Evolutionary conservation across 2,888 invertebrate genomes (phyloP).

Genomic region (Tetranychus truncatus): DNA sequence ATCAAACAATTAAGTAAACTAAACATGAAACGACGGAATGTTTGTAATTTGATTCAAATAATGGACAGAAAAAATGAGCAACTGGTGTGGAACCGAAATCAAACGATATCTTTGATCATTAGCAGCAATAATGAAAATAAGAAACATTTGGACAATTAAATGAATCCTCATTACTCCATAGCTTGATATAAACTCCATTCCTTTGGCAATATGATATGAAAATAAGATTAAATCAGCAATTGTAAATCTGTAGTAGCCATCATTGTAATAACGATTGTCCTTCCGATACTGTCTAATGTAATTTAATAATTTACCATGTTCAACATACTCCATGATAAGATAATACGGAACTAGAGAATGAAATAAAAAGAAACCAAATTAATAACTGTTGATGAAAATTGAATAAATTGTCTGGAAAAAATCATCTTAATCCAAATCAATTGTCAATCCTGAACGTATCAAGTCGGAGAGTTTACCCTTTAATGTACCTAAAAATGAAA

Average conservation of each 20-base stretch:
- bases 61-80: too few relatives aligned
- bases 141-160: slow-evolving; percentile 30
- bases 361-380: not conserved
- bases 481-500: too few relatives aligned
- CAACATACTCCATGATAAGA: slow-evolving; percentile 77
- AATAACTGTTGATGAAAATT: not conserved
- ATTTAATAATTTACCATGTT: slow-evolving; percentile 69
- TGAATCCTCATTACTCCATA: slow-evolving; percentile 45
- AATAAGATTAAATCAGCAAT: slow-evolving; percentile 58
- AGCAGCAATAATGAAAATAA: not conserved
- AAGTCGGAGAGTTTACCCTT: too few relatives aligned
- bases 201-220: slow-evolving; percentile 71
- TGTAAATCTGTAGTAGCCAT: slow-evolving; percentile 40
- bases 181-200: slow-evolving; percentile 66
- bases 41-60: too few relatives aligned
- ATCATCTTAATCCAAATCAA: not conserved
- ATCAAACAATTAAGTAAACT: too few relatives aligned
- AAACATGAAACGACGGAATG: too few relatives aligned
- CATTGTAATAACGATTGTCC: slow-evolving; percentile 53
- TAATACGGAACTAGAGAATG: slow-evolving; percentile 52
- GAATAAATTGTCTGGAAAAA: not conserved
- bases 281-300: slow-evolving; percentile 67
- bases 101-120: too few relatives aligned
- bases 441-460: too few relatives aligned
- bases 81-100: too few relatives aligned